Evolutionary conservation across 1,140 invertebrate species (phyloP).

Genomic region (Paraescarpia echinospica): DNA sequence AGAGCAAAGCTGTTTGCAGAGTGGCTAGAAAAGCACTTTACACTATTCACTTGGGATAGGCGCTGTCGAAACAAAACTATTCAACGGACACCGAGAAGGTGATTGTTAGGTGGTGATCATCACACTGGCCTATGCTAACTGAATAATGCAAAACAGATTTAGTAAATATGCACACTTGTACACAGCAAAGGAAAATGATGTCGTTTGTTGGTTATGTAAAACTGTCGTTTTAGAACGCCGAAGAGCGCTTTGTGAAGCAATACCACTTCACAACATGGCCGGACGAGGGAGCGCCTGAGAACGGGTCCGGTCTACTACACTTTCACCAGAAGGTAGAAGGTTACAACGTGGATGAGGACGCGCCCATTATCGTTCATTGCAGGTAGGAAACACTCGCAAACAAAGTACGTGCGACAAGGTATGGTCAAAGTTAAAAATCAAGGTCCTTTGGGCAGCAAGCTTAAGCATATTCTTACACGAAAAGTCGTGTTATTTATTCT

Average conservation of each 20-base stretch:
- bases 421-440: background rate
- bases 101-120: too few relatives aligned
- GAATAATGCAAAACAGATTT: too few relatives aligned
- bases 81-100: too few relatives aligned
- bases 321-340: slow-evolving; percentile 12
- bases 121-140: too few relatives aligned
- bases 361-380: slow-evolving; percentile 90
- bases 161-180: background rate
- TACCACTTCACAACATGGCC: slow-evolving; percentile 27
- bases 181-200: background rate
- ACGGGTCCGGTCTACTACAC: slow-evolving; percentile 16
- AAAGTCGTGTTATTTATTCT: background rate
- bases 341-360: background rate
- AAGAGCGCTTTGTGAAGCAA: slow-evolving; percentile 18
- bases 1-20: background rate
- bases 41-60: too few relatives aligned
- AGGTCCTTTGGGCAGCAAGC: background rate
- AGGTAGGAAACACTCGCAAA: slow-evolving; percentile 64
- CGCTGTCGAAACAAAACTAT: too few relatives aligned
- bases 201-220: background rate
- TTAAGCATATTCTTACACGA: background rate
- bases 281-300: slow-evolving; percentile 25
- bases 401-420: background rate
- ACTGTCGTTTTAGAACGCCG: background rate
- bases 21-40: too few relatives aligned